Evolutionary conservation across 2,797 vertebrate genomes (phyloP).

Genomic region (Falco berigora): DNA sequence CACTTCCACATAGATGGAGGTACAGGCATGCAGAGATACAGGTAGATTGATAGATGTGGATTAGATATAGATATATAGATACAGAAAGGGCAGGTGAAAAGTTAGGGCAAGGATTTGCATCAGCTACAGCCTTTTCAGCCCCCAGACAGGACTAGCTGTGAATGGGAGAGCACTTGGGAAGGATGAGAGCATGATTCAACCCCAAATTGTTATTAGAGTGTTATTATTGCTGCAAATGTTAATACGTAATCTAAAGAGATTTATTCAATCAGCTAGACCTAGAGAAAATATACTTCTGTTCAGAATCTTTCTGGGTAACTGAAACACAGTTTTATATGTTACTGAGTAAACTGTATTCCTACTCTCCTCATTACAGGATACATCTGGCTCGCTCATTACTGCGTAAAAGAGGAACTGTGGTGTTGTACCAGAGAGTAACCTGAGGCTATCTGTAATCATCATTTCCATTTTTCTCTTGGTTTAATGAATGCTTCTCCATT

Average conservation of each 20-base stretch:
- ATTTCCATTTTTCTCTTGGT: slow-evolving; percentile 28
- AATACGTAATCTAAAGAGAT: not conserved
- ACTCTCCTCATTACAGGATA: not conserved
- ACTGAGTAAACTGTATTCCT: slow-evolving; percentile 15
- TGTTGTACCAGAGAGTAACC: not conserved
- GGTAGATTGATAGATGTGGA: not conserved
- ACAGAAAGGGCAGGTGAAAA: not conserved
- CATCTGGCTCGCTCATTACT: slow-evolving; percentile 23
- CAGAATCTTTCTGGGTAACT: not conserved
- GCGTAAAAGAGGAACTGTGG: not conserved
- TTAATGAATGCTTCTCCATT: slow-evolving; percentile 13
- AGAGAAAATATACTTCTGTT: not conserved
- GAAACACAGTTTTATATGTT: not conserved
- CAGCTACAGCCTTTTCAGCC: not conserved
- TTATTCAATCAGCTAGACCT: not conserved
- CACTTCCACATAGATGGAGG: not conserved
- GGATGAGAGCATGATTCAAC: not conserved
- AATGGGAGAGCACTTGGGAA: not conserved
- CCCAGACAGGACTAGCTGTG: not conserved
- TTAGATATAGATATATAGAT: not conserved
- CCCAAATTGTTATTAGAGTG: not conserved
- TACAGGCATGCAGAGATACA: not conserved
- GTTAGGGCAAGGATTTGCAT: not conserved
- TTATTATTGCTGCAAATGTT: not conserved
- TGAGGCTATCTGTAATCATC: not conserved